These are phyloP conservation scores for Chascanopsetta lugubris DNA, from an alignment of 2,113 vertebrate species.

Conservation along the genomic window DNA sequence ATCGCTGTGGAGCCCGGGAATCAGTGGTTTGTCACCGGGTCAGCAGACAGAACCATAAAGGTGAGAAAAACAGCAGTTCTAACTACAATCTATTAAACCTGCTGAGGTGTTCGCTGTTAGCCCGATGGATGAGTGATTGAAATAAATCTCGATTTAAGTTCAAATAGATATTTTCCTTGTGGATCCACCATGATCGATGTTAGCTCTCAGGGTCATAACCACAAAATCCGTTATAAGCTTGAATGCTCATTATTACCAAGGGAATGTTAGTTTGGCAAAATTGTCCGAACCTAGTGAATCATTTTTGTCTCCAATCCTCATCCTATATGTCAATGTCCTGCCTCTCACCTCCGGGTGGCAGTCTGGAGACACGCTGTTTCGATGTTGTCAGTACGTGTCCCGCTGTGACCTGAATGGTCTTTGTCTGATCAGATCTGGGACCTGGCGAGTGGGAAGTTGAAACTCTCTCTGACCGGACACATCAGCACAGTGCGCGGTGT, in stretches of 20 bases:
- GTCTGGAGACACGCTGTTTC: not conserved
- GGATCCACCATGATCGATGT: no score
- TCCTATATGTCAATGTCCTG: not conserved
- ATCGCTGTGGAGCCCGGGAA: conserved; percentile 98
- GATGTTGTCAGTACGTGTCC: not conserved
- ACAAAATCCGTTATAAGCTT: no score
- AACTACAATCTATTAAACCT: no score
- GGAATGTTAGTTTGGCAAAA: no score
- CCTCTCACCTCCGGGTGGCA: not conserved
- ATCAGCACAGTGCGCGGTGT: conserved; percentile 97
- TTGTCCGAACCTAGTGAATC: no score
- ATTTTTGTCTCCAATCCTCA: no score
- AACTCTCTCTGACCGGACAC: conserved; percentile 95
- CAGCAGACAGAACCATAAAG: conserved; percentile 98
- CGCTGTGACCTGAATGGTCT: not conserved
- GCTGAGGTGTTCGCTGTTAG: no score
- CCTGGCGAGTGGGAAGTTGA: conserved; percentile 94
- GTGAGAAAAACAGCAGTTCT: conserved; percentile 76
- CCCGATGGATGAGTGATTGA: no score
- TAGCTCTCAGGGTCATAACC: no score
- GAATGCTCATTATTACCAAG: no score
- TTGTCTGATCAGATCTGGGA: conserved; percentile 90
- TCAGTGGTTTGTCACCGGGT: conserved; percentile 98
- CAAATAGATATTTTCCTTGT: no score
- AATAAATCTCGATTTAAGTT: no score